Evolutionary conservation across 1,140 invertebrate species (phyloP).

Genomic region (Procambarus virginalis): DNA sequence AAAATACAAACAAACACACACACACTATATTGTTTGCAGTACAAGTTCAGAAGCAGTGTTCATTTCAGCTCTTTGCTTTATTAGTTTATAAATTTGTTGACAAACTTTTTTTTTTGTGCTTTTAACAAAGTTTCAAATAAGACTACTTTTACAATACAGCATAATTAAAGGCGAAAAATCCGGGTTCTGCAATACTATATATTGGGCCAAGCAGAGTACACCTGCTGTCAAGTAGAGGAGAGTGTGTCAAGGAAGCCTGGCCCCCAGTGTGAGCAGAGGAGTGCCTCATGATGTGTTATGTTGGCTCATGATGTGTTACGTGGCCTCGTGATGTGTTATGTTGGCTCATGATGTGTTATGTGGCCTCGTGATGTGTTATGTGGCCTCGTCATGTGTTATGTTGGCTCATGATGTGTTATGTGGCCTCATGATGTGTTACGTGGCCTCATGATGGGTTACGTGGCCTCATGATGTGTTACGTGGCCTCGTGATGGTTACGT

Average conservation of each 20-base stretch:
- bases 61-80: background rate
- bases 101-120: background rate
- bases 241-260: slow-evolving; percentile 48
- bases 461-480: no score
- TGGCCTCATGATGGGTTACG: no score
- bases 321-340: no score
- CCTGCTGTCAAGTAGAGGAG: slow-evolving; percentile 19
- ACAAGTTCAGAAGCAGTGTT: background rate
- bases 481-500: no score
- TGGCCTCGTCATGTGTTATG: no score
- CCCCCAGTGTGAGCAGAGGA: slow-evolving; percentile 51
- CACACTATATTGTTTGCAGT: background rate
- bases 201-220: slow-evolving; percentile 7
- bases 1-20: background rate
- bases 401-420: no score
- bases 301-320: no score
- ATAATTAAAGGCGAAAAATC: slow-evolving; percentile 17
- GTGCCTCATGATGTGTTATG: background rate
- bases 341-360: no score
- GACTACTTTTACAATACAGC: background rate
- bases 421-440: no score
- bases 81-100: background rate
- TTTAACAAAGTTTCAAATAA: background rate
- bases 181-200: slow-evolving; percentile 16
- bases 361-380: no score